A percentile compares a stretch with the other conserved stretches of the same genome.
These are phyloP conservation scores for Erebia palarica DNA, from an alignment of 2,888 invertebrate genomes.

Conservation along the genomic window DNA sequence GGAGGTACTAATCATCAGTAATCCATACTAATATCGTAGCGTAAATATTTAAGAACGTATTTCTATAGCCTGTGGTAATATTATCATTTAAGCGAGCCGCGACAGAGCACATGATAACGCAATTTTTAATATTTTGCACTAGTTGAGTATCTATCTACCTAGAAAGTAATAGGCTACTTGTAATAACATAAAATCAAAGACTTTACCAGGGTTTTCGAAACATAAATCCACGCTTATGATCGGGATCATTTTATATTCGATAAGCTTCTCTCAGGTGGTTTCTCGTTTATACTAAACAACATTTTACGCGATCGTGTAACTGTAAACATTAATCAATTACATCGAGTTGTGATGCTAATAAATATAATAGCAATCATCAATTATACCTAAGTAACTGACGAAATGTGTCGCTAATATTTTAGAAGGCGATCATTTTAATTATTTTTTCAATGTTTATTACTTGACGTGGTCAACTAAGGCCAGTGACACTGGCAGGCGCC, in stretches of 20 bases:
- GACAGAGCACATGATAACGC: too few relatives aligned
- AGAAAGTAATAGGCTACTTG: too few relatives aligned
- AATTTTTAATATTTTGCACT: too few relatives aligned
- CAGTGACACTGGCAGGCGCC: constrained; percentile 72
- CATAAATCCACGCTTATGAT: too few relatives aligned
- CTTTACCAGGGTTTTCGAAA: too few relatives aligned
- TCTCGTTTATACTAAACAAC: constrained; percentile 16
- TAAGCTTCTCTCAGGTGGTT: background rate
- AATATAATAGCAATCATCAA: constrained; percentile 36
- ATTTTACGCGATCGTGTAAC: constrained; percentile 28
- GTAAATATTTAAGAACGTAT: too few relatives aligned
- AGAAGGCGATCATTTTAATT: constrained; percentile 40
- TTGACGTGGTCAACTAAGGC: constrained; percentile 52
- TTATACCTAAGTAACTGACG: constrained; percentile 1
- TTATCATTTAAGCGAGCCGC: too few relatives aligned
- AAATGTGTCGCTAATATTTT: constrained; percentile 30
- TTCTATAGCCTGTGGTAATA: too few relatives aligned
- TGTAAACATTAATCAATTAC: constrained; percentile 38
- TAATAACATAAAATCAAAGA: too few relatives aligned
- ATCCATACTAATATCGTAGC: too few relatives aligned
- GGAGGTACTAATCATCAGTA: too few relatives aligned
- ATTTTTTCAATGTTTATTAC: constrained; percentile 43
- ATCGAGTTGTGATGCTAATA: constrained; percentile 31
- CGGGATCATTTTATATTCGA: background rate
- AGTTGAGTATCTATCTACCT: too few relatives aligned